Base-by-base conservation (phyloP, 2,797 vertebrate species). In the Spinus pinus region DNA sequence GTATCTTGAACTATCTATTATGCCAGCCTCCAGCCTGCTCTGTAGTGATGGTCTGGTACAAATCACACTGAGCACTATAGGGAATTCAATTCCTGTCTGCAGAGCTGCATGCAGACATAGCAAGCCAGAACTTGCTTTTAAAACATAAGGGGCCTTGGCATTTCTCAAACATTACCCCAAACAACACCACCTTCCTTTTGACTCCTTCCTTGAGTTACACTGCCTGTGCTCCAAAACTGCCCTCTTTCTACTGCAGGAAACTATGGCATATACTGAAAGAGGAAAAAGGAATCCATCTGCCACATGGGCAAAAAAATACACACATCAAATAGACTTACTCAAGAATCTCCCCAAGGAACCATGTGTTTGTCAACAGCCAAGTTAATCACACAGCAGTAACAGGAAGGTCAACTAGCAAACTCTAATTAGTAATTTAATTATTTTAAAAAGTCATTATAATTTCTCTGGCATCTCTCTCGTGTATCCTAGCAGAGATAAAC, bases 401-500 rank as follows among this genome's bases (percentile, higher is more conserved):
- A 62, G 33, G 18, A 83, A 58, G 24, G 33, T 49, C 66, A 83
- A 8, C 31, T 51, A 46, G 31, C 30, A 88, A 88, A 67, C 22
- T 16, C 57, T 71, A 27, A 74, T 18, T 16, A 50, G 35, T 24
- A 65, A 88, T 61, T 39, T 30, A 22, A 28, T 61, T 47, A 31
- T 49, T 72, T 81, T 3, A 46, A 75, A 62, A 71, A 44, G 25
- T 15, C 4, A 19, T 64, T 53, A 6, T 1, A 1, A 57, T 19
- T 81, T 64, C 27, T n/a, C 44, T 28, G 21, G 12, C 19, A 2
- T 57, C 69, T 50, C 8, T 33, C 57, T 54, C 1, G 0, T 0
- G 0, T 31, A 61, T 39, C 44, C 33, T 20, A 77, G n/a, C 22
- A 79, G 58, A 50, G 3, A 12, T 35, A 44, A 88, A 65, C 15